Percentiles rank a stretch among this genome's conserved stretches.
These are phyloP conservation scores for Calidris pygmaea DNA, from an alignment of 2,113 vertebrate genomes.

Conservation along the genomic window DNA sequence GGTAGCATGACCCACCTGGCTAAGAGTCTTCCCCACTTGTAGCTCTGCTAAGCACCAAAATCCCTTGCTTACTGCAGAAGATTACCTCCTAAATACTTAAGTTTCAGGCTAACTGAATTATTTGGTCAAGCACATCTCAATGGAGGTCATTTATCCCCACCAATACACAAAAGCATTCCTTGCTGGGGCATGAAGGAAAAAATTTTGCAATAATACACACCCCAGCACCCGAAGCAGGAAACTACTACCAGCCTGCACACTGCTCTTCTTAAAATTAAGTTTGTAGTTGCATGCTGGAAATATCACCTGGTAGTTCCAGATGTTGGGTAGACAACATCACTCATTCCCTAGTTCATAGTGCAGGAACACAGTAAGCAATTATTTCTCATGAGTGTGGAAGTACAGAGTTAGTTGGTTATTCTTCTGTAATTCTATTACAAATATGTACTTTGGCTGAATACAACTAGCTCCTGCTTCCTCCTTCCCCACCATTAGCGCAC, in stretches of 20 bases:
- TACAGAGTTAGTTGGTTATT: background rate
- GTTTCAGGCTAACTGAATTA: background rate
- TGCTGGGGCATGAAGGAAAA: background rate
- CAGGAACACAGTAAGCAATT: background rate
- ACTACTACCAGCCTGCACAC: background rate
- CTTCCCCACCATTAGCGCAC: fast-evolving
- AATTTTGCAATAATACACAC: fast-evolving
- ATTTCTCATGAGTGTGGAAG: fast-evolving
- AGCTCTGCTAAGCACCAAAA: background rate
- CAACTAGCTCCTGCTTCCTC: fast-evolving
- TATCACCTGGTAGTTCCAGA: background rate
- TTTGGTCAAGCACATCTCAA: background rate
- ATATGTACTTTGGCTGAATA: too few species aligned
- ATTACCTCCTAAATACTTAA: background rate
- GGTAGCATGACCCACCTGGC: background rate
- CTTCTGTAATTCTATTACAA: too few species aligned
- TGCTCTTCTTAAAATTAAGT: background rate
- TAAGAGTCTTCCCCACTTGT: background rate
- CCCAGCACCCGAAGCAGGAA: background rate
- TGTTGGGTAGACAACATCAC: fast-evolving
- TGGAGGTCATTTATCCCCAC: background rate
- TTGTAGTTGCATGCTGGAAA: background rate
- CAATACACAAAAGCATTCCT: background rate
- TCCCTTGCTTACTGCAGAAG: background rate
- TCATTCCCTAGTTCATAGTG: background rate